Conservation (phyloP, 2,113 vertebrate genomes). For the Archilochus colubris region DNA sequence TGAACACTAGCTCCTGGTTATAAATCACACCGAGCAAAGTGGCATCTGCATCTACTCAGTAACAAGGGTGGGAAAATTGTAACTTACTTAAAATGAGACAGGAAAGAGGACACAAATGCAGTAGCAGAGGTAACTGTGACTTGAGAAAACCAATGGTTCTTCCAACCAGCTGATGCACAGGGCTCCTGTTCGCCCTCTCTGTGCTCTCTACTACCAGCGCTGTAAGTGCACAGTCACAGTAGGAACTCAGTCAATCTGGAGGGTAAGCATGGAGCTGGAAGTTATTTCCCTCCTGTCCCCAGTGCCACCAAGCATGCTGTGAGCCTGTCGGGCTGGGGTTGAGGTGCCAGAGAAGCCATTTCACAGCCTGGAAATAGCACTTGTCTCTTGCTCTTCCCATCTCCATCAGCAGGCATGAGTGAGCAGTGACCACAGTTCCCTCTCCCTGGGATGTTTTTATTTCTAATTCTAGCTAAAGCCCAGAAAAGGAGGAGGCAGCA, state of each 20-base stretch:
- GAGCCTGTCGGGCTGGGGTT: fast-evolving
- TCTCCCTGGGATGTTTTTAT: background rate
- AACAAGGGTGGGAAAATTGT: conserved; percentile 27
- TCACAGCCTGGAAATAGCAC: background rate
- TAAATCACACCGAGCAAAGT: conserved; percentile 45
- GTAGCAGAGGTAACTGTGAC: background rate
- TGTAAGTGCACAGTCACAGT: background rate
- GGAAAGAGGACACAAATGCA: background rate
- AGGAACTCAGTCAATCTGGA: background rate
- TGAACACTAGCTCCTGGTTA: conserved; percentile 57
- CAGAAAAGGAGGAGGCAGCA: background rate
- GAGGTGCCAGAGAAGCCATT: background rate
- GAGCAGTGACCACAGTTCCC: background rate
- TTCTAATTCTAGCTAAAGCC: background rate
- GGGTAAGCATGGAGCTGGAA: fast-evolving
- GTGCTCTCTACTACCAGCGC: background rate
- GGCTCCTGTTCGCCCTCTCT: background rate
- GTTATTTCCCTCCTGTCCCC: background rate
- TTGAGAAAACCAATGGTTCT: background rate
- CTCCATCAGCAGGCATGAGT: background rate
- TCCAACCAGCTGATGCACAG: background rate
- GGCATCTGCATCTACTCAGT: conserved; percentile 25
- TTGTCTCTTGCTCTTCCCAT: background rate
- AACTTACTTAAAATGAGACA: background rate
- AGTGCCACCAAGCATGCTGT: background rate